Percentiles rank a stretch among this genome's conserved stretches.
Evolutionary conservation across 2,797 vertebrate genomes (phyloP).

Genomic region (Bradypodion ventrale): DNA sequence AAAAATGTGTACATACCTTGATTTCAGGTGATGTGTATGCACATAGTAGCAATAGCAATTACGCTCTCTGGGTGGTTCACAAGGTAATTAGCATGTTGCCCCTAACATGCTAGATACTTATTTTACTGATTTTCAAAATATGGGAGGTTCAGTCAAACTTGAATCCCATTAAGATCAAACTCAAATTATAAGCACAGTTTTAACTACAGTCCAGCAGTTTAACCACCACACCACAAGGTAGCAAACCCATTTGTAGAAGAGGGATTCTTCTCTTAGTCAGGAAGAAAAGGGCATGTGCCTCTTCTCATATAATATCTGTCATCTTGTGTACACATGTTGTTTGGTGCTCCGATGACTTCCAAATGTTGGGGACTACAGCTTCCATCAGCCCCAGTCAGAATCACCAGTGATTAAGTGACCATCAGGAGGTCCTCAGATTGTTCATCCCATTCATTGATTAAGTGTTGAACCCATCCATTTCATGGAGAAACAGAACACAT

Average conservation of each 20-base stretch:
- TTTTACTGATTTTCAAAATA: too few relatives aligned
- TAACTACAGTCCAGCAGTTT: too few relatives aligned
- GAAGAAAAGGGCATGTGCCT: background rate
- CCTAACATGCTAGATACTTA: too few relatives aligned
- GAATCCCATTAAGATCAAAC: too few relatives aligned
- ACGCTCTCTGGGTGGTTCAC: too few relatives aligned
- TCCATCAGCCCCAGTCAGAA: background rate
- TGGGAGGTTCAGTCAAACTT: too few relatives aligned
- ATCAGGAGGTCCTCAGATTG: background rate
- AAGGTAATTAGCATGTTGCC: too few relatives aligned
- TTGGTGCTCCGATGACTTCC: background rate
- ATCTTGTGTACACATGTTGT: background rate
- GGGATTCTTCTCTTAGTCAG: background rate
- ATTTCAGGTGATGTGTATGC: background rate
- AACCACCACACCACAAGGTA: too few relatives aligned
- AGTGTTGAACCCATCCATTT: background rate
- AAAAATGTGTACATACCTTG: too few relatives aligned
- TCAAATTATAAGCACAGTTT: too few relatives aligned
- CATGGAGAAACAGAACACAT: background rate
- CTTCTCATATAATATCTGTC: background rate
- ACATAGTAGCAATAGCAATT: too few relatives aligned
- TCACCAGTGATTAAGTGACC: background rate
- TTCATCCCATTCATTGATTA: background rate
- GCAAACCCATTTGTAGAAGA: background rate
- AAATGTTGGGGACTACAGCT: background rate